A percentile compares a stretch with the other conserved stretches of the same genome.
Evolutionary conservation across 2,797 vertebrate species (phyloP).

Genomic region (Gastrophryne carolinensis): DNA sequence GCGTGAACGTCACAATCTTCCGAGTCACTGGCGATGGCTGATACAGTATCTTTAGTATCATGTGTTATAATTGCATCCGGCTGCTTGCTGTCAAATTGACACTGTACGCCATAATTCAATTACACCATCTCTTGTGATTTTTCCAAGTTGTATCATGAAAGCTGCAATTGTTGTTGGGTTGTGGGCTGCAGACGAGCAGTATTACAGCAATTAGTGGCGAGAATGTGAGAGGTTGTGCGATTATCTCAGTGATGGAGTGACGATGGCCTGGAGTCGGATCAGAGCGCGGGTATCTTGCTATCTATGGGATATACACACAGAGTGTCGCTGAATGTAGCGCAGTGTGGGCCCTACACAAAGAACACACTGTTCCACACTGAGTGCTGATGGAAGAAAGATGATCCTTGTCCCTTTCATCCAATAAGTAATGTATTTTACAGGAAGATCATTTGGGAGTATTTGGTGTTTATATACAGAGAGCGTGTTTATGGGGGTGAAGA

Average conservation of each 20-base stretch:
- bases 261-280: neutral
- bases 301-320: constrained; percentile 1
- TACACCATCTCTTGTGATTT: neutral
- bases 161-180: constrained; percentile 31
- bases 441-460: neutral
- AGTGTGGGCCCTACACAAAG: neutral
- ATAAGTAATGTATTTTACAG: neutral
- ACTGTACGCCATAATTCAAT: constrained; percentile 25
- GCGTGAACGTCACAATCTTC: neutral
- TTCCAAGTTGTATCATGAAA: constrained; percentile 32
- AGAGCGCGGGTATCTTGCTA: neutral
- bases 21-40: neutral
- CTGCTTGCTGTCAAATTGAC: constrained; percentile 15
- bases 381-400: neutral
- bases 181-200: constrained; percentile 21
- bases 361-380: neutral
- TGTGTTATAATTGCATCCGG: constrained; percentile 18
- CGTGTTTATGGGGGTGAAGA: neutral
- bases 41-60: neutral
- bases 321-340: no score
- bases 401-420: neutral
- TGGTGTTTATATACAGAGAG: neutral
- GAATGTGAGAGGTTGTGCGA: constrained; percentile 13
- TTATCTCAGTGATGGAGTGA: neutral
- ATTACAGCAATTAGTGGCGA: constrained; percentile 21